phyloP scores from a whole-genome alignment of 2,113 vertebrate species.

The Genyomyrus donnyi region DNA sequence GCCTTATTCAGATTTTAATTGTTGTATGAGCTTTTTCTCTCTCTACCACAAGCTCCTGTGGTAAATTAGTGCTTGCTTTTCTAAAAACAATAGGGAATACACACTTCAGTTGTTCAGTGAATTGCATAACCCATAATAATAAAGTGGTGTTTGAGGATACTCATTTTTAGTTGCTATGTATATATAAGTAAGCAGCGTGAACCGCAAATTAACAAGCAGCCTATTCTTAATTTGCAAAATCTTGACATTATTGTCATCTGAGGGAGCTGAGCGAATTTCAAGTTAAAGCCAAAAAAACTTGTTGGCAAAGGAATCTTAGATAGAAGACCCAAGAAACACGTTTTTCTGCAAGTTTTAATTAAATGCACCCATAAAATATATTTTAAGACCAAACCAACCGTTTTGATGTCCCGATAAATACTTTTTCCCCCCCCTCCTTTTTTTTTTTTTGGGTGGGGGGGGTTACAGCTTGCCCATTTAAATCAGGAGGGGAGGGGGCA shows the following conservation, averaged over 20 bases:
- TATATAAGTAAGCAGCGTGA: constrained; percentile 17
- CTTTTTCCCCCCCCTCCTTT: constrained; percentile 31
- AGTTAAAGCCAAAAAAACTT: constrained; percentile 35
- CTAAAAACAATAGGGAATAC: constrained; percentile 22
- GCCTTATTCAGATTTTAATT: constrained; percentile 24
- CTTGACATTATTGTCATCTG: constrained; percentile 37
- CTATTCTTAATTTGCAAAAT: constrained; percentile 31
- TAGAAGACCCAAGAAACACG: constrained; percentile 29
- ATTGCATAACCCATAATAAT: constrained; percentile 29
- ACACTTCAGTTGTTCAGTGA: constrained; percentile 16
- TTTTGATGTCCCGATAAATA: constrained; percentile 51
- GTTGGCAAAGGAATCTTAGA: constrained; percentile 40
- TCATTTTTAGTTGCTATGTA: constrained; percentile 27
- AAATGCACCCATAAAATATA: constrained; percentile 57
- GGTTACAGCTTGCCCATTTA: constrained; percentile 44
- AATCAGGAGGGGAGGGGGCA: constrained; percentile 48
- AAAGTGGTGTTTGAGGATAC: constrained; percentile 10
- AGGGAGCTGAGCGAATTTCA: constrained; percentile 28
- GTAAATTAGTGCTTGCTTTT: constrained; percentile 32
- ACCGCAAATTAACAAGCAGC: constrained; percentile 20
- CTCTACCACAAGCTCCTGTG: constrained; percentile 20
- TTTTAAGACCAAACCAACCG: constrained; percentile 51
- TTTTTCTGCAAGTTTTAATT: constrained; percentile 47
- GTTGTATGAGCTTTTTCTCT: constrained; percentile 26
- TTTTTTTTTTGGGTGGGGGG: constrained; percentile 25